Evolutionary conservation across 2,888 invertebrate species (phyloP).

Genomic region (Crioceris asparagi): DNA sequence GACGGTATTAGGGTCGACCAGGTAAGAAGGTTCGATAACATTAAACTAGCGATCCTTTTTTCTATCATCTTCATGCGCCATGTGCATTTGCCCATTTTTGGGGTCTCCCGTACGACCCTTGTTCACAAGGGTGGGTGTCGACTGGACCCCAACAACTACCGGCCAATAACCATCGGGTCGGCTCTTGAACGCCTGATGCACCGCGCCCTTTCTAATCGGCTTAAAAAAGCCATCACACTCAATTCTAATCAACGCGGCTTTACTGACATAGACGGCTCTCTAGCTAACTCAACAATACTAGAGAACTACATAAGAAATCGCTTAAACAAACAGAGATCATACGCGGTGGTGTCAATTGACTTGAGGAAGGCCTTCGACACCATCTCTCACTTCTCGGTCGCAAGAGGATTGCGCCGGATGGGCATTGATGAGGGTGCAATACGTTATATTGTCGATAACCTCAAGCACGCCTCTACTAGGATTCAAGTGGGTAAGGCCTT

Average conservation of each 20-base stretch:
- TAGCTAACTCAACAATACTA: constrained; percentile 29
- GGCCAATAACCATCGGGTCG: constrained; percentile 25
- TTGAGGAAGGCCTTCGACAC: constrained; percentile 19
- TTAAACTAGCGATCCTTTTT: neutral
- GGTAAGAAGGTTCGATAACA: neutral
- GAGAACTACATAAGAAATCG: constrained; percentile 16
- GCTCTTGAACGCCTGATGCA: constrained; percentile 22
- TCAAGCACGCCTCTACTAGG: constrained; percentile 7
- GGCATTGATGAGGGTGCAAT: constrained; percentile 6
- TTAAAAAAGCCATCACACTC: constrained; percentile 8
- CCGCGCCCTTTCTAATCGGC: constrained; percentile 15
- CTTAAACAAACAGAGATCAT: neutral
- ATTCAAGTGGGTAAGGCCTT: constrained; percentile 9
- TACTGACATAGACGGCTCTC: constrained; percentile 29
- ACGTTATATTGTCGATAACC: constrained; percentile 1
- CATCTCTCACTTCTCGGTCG: constrained; percentile 15
- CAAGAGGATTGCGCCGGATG: constrained; percentile 11
- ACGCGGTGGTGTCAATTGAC: constrained; percentile 14
- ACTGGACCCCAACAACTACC: constrained; percentile 18
- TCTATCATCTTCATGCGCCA: constrained; percentile 1
- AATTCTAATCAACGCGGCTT: constrained; percentile 25
- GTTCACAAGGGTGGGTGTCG: constrained; percentile 7
- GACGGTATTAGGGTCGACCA: neutral
- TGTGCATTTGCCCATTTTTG: constrained; percentile 4
- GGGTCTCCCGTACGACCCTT: constrained; percentile 2